Base-by-base conservation (phyloP, 1,140 invertebrate genomes). In the Drosophila busckii region DNA sequence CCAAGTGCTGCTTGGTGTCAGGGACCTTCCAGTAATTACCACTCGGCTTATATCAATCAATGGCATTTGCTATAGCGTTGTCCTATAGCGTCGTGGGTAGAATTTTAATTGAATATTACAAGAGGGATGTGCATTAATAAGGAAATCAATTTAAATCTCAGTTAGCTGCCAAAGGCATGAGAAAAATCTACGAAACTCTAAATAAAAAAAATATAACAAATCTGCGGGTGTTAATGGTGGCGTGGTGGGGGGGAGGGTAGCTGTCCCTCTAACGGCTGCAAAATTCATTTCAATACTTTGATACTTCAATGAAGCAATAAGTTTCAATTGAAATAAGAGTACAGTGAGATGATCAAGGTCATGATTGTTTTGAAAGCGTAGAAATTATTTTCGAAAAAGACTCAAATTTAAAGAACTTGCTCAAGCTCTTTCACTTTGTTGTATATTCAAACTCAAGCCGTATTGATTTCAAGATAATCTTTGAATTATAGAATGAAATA, bases 81-180 rank as follows among this genome's bases (percentile, higher is more conserved):
- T 12, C 32, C 41, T 20, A 38, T 9, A 38, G 40, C 31, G 32
- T 64, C 68, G 73, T 75, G 75, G 69, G 75, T 60, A 38, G 42
- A n/a, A n/a, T 83, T 73, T 83, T 78, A 83, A 84, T 83, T 83
- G 68, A 76, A 78, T 84, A 78, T 76, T 83, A 83, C 68, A 78
- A 83, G 76, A 76, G 76, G 76, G 76, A 82, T 83, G 78, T 83
- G 71, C 78, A 59, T 76, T 84, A 84, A 84, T 84, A 84, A 84
- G 78, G 78, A 84, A 84, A 84, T 84, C 70, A 84, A 83, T 83
- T 83, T 83, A 83, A 83, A 83, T 84, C 78, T 71, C 78, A 73
- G 76, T 35, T 22, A 32, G 53, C 50, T 23, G 32, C 20, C 34
- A 56, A 42, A 58, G 22, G 32, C 78, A 83, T 82, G 70, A 82